Base-by-base conservation (phyloP, 2,113 vertebrate species). In the Phalacrocorax carbo region DNA sequence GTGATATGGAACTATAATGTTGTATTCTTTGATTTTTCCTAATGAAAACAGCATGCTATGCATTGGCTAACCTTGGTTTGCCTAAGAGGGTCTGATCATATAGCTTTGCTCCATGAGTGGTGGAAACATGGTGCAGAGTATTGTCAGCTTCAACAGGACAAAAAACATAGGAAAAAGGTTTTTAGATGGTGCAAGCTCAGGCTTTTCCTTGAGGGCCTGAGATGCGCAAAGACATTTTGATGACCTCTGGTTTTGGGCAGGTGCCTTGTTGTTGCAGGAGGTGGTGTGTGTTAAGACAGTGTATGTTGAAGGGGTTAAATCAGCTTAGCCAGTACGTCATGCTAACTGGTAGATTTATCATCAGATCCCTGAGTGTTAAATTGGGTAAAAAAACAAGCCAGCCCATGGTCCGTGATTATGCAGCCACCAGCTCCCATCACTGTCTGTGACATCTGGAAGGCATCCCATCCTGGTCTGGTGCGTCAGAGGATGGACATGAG, bases 261-360 rank as follows among this genome's bases (percentile, higher is more conserved):
- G 23, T 11, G 8, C 18, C 34, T 58, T 26, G 27, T 30, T 26
- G 38, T 42, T 27, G 38, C 71, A 51, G 76, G 34, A 57, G 44
- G 5, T 14, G 58, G 16, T 7, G 16, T 6, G 26, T 72, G 38
- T 20, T 48, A 36, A 57, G 51, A 19, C 13, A 21, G 40, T 4
- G 15, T 3, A 29, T 0, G 0, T 0, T 9, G 42, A 10, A 29
- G 25, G 16, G 17, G 5, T 80, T 64, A 60, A 76, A 86, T 38
- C 26, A 30, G 19, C 66, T 83, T 58, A 36, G 46, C 3, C 46
- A 16, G 20, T 34, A 1, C 5, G 5, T 40, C 40, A 19, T 15
- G 36, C 26, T 48, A 73, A 22, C 14, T 12, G 11, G 11, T 51
- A 62, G 42, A 36, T 81, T 46, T 66, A 25, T 57, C 0, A 0